phyloP scores from a whole-genome alignment of 1,140 invertebrate genomes.

The Drosophila cardini region DNA sequence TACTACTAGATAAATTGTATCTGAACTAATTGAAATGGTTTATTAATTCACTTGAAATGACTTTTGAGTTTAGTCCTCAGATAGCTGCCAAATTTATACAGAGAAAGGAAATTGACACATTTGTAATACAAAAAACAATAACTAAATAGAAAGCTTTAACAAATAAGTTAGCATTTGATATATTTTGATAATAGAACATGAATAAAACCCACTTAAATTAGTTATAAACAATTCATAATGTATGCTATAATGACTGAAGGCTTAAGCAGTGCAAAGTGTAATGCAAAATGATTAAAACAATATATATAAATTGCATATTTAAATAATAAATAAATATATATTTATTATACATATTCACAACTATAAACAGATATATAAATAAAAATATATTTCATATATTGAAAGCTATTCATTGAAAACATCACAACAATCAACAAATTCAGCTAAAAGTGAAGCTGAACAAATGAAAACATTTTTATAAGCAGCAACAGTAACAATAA shows the following conservation, averaged over 20 bases:
- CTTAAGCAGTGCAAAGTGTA: conserved; percentile 29
- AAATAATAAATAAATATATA: conserved; percentile 20
- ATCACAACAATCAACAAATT: conserved; percentile 36
- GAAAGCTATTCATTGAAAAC: conserved; percentile 30
- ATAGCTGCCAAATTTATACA: conserved; percentile 71
- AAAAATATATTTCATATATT: conserved; percentile 40
- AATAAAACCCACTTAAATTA: conserved; percentile 49
- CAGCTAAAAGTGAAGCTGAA: conserved; percentile 19
- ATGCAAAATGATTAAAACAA: conserved; percentile 42
- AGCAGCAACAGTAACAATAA: conserved; percentile 46
- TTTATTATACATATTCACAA: conserved; percentile 25
- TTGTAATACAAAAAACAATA: conserved; percentile 72
- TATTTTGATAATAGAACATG: conserved; percentile 69
- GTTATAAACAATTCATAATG: conserved; percentile 64
- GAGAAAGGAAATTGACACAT: conserved; percentile 51
- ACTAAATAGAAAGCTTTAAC: conserved; percentile 81
- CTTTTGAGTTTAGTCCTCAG: conserved; percentile 54
- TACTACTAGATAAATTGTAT: conserved; percentile 65
- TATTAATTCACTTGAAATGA: conserved; percentile 26
- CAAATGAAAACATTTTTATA: conserved; percentile 29
- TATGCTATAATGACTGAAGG: conserved; percentile 60
- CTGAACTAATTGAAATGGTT: conserved; percentile 33
- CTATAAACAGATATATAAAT: conserved; percentile 22
- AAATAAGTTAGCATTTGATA: conserved; percentile 79
- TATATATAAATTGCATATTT: conserved; percentile 39